Evolutionary conservation across 2,113 vertebrate species (phyloP).

Genomic region (Lycaon pictus): DNA sequence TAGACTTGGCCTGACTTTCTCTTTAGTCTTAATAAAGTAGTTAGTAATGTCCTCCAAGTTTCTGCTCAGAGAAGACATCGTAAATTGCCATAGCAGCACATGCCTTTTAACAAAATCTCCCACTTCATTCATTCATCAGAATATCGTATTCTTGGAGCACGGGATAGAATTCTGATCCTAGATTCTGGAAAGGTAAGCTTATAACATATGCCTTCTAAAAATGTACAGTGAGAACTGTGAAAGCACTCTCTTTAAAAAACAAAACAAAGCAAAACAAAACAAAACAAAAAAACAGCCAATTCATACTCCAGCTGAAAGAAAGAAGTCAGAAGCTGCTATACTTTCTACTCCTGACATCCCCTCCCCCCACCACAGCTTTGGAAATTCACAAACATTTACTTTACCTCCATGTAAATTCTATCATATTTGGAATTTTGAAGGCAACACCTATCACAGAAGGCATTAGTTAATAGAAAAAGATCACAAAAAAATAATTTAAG

Average conservation of each 20-base stretch:
- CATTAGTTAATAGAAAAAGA: not conserved
- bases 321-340: not conserved
- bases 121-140: not conserved
- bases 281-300: not conserved
- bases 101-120: not conserved
- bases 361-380: not conserved
- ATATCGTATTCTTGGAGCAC: not conserved
- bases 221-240: rapidly evolving
- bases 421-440: not conserved
- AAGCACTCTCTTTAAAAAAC: not conserved
- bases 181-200: not conserved
- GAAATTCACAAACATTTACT: not conserved
- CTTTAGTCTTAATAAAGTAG: not conserved
- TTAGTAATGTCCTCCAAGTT: slow-evolving; percentile 8
- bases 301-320: not conserved
- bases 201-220: not conserved
- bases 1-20: not conserved
- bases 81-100: not conserved
- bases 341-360: not conserved
- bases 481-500: not conserved
- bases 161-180: not conserved
- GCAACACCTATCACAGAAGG: not conserved
- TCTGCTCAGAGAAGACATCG: slow-evolving; percentile 19
- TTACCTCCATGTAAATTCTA: not conserved
- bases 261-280: too few relatives aligned